phyloP scores from a whole-genome alignment of 1,140 invertebrate species.

The Panonychus citri region DNA sequence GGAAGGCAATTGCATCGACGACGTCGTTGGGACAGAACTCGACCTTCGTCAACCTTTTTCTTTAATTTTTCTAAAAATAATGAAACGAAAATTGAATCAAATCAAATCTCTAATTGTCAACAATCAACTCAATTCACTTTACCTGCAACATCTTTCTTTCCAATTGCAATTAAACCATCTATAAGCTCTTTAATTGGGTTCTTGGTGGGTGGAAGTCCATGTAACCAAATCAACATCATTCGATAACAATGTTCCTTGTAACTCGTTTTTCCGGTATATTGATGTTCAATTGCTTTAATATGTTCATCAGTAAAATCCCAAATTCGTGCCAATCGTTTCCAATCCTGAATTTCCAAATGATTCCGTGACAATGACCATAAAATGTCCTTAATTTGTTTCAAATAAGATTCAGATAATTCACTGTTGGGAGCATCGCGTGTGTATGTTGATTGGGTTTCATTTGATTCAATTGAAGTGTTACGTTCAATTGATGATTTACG shows the following conservation, averaged over 20 bases:
- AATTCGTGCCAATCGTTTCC: constrained; percentile 41
- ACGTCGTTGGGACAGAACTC: not conserved
- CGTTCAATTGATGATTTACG: constrained; percentile 1
- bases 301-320: constrained; percentile 48
- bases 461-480: not conserved
- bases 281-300: constrained; percentile 45
- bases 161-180: constrained; percentile 34
- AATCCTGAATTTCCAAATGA: constrained; percentile 37
- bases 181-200: constrained; percentile 37
- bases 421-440: not conserved
- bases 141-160: constrained; percentile 35
- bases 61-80: constrained; percentile 14
- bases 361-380: constrained; percentile 43
- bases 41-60: constrained; percentile 14
- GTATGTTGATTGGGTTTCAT: constrained; percentile 1
- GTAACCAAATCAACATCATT: constrained; percentile 43
- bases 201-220: constrained; percentile 34
- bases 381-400: constrained; percentile 25
- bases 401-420: constrained; percentile 9
- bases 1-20: not conserved
- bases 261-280: constrained; percentile 47
- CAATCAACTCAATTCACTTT: constrained; percentile 5
- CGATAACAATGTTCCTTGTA: constrained; percentile 47
- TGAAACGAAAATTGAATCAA: not conserved
- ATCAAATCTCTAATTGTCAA: not conserved